These are phyloP conservation scores for Drosophila diplacantha DNA, from an alignment of 2,888 invertebrate genomes.

Conservation along the genomic window DNA sequence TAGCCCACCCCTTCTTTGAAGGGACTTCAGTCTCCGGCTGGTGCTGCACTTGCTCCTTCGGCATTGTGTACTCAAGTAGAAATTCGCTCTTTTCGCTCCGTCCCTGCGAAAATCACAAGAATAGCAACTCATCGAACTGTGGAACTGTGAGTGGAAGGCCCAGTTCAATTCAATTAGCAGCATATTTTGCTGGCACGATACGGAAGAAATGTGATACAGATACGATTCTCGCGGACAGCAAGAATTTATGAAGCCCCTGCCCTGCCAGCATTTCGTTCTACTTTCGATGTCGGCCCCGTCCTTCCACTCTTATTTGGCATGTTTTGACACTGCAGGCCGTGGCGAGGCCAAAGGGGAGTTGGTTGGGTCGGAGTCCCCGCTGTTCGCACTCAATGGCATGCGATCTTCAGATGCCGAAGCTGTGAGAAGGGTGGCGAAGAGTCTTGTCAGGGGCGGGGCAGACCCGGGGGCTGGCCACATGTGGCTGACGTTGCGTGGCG, in stretches of 20 bases:
- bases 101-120: slow-evolving; percentile 49
- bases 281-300: not conserved
- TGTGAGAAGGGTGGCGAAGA: slow-evolving; percentile 19
- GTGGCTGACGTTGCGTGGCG: slow-evolving; percentile 51
- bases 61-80: slow-evolving; percentile 13
- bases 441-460: not conserved
- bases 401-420: slow-evolving; percentile 56
- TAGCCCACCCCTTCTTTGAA: not conserved
- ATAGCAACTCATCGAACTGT: slow-evolving; percentile 63
- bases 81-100: not conserved
- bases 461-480: slow-evolving; percentile 17
- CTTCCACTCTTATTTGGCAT: slow-evolving; percentile 19
- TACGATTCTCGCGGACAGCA: slow-evolving; percentile 52
- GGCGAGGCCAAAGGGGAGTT: not conserved
- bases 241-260: slow-evolving; percentile 60
- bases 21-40: slow-evolving; percentile 4
- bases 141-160: slow-evolving; percentile 40
- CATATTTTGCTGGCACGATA: slow-evolving; percentile 49
- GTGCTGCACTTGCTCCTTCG: slow-evolving; percentile 42
- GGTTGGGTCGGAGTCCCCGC: slow-evolving; percentile 44
- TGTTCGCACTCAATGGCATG: slow-evolving; percentile 61
- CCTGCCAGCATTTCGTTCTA: slow-evolving; percentile 58
- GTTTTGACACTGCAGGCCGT: slow-evolving; percentile 40
- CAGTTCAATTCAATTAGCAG: slow-evolving; percentile 67
- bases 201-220: slow-evolving; percentile 40